A percentile compares a stretch with the other conserved stretches of the same genome.
These are phyloP conservation scores for Forbesichthys papilliferus DNA, from an alignment of 2,113 vertebrate species.

Conservation along the genomic window DNA sequence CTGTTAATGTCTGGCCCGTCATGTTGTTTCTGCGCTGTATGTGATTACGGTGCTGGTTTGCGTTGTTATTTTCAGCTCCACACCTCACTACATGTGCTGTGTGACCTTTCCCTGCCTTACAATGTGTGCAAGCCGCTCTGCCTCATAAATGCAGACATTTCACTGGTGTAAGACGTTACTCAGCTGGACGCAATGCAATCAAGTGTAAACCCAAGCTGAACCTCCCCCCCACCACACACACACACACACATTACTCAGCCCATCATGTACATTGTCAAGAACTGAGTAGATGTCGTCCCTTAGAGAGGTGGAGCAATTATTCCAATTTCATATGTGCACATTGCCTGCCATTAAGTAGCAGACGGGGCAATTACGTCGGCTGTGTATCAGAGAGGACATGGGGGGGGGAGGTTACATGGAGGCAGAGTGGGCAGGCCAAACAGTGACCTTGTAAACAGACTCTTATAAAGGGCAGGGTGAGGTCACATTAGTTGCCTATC, in stretches of 20 bases:
- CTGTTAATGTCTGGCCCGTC: constrained; percentile 55
- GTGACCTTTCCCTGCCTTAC: background rate
- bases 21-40: constrained; percentile 60
- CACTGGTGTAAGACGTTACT: constrained; percentile 16
- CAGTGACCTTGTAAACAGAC: constrained; percentile 50
- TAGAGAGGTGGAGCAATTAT: constrained; percentile 52
- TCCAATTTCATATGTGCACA: constrained; percentile 57
- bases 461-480: constrained; percentile 30
- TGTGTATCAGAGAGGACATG: constrained; percentile 56
- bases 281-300: constrained; percentile 47
- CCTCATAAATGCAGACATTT: constrained; percentile 35
- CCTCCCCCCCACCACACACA: too few relatives aligned
- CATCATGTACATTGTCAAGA: constrained; percentile 22
- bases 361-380: constrained; percentile 62
- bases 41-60: constrained; percentile 40
- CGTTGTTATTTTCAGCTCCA: constrained; percentile 27
- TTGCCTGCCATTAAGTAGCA: constrained; percentile 61
- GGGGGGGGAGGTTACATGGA: constrained; percentile 53
- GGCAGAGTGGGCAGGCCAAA: constrained; percentile 16
- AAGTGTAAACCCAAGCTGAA: constrained; percentile 44
- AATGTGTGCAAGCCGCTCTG: constrained; percentile 13
- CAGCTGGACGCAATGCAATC: constrained; percentile 35
- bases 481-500: constrained; percentile 54
- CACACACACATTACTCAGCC: too few relatives aligned
- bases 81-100: constrained; percentile 15